Evolutionary conservation across 2,797 vertebrate genomes (phyloP), one percentile per base, ranked within the genome.

Genomic region (Paguma larvata): DNA sequence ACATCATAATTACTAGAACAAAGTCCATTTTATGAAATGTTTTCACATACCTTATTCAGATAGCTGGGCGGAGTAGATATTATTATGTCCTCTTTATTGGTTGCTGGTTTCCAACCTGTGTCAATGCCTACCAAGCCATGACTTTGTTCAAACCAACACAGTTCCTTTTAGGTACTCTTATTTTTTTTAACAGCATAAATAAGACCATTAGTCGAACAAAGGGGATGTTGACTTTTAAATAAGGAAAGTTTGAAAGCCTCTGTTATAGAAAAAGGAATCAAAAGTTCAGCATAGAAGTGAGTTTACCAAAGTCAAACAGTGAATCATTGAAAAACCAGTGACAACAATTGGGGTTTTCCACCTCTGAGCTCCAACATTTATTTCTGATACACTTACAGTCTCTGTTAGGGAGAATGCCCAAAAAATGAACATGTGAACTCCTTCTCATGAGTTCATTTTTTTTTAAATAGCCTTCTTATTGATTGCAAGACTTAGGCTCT

Each of bases 141-240:
- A 68, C 10, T 46, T 30, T 85, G 15, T 83, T 89, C 77, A 48
- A 80, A 72, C 19, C 27, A 79, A 51, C 9, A 56, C 6, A 51
- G 34, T 14, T 51, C 30, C 34, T 85, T 96, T 73, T 53, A 44
- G 11, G 27, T 44, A 15, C 14, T 18, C 94, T 78, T 63, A 4
- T 32, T n/a, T 82, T 68, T 30, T 67, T 95, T 13, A 87, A 73
- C 4, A 51, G 59, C 75, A 32, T 67, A 96, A 67, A 14, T 88
- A 77, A 83, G 30, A 86, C 72, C 48, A 86, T 48, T 27, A 38
- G 79, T 93, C 86, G 41, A 96, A 62, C 48, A 65, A 48, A 87
- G 10, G 9, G 12, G 32, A 78, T 3, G 32, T 27, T 75, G n/a
- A 5, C 8, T 89, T 83, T 86, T 73, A 90, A 94, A 92, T 78